phyloP scores from a whole-genome alignment of 2,797 vertebrate species.

The Crossoptilon crossoptilon region DNA sequence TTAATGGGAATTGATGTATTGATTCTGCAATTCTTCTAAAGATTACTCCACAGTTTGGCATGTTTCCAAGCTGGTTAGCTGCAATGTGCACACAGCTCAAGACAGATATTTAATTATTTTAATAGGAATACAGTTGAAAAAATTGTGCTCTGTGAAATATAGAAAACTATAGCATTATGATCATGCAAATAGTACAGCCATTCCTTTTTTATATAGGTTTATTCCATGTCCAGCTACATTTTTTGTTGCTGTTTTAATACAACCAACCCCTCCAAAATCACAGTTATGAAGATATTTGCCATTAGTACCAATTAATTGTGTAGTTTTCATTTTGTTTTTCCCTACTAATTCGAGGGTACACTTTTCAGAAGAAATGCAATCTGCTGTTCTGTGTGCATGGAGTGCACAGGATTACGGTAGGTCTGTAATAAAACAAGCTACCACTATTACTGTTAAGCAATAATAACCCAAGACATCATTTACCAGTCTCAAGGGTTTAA shows the following conservation, averaged over 20 bases:
- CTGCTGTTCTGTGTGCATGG: neutral
- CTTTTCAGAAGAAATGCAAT: neutral
- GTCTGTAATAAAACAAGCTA: neutral
- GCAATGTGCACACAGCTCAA: neutral
- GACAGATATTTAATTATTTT: slow-evolving; percentile 32
- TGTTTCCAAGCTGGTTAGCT: slow-evolving; percentile 21
- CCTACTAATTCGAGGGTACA: neutral
- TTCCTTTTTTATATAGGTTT: neutral
- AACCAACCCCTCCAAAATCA: neutral
- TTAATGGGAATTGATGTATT: slow-evolving; percentile 42
- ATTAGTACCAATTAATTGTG: neutral
- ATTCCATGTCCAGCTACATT: neutral
- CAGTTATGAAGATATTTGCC: neutral
- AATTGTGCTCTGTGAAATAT: slow-evolving; percentile 7
- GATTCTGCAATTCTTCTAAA: slow-evolving; percentile 33
- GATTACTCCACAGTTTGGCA: slow-evolving; percentile 19
- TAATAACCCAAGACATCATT: neutral
- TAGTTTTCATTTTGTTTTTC: neutral
- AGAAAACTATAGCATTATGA: neutral
- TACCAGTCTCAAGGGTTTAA: neutral
- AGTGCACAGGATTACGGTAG: neutral
- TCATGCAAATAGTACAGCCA: neutral
- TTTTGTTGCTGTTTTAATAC: neutral
- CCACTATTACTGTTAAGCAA: neutral
- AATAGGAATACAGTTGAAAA: neutral